Evolutionary conservation across 2,797 vertebrate species (phyloP), one percentile per base, ranked within the genome.

Genomic region (Cuculus canorus): DNA sequence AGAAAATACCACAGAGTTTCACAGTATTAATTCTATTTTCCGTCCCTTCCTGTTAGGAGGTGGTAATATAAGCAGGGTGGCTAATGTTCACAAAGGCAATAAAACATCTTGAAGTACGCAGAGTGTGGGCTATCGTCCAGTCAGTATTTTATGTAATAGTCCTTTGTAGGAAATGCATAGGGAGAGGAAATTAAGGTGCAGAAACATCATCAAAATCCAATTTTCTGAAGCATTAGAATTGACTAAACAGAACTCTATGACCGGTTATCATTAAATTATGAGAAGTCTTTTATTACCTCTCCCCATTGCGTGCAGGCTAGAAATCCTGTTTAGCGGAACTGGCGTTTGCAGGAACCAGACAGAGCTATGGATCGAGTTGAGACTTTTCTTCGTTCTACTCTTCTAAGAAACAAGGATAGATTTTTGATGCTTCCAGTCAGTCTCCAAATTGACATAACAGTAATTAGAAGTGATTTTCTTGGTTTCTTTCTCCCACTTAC

Each of bases 381-480:
- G 90, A 30, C 23, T 81, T 90, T 71, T 90, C 75, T 78, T 71
- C 65, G 61, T 45, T 92, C 68, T 66, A 10, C 47, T 52, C 18
- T 52, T 4, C 47, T 72, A 84, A 93, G 68, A 92, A 96, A 93
- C 65, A 94, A 78, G 13, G 50, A 81, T 80, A 60, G 72, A 90
- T 96, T 94, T 97, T 80, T 82, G 53, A 77, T 82, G 57, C 88
- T 95, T 92, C 68, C 89, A 91, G 77, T 96, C 92, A 97, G 75
- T 73, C 82, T 90, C 75, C 78, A 94, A 84, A 93, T 32, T 41
- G 85, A 90, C 89, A 50, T 35, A 79, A n/a, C 57, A 61, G 48
- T 92, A 97, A 97, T 97, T 97, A 97, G 71, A 97, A 97, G 81
- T 73, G 32, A 91, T 94, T 96, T 96, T 95, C 76, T 92, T 86